Evolutionary conservation across 1,140 invertebrate genomes (phyloP), one percentile per base, ranked within the genome.

Genomic region (Drosophila arawakana): DNA sequence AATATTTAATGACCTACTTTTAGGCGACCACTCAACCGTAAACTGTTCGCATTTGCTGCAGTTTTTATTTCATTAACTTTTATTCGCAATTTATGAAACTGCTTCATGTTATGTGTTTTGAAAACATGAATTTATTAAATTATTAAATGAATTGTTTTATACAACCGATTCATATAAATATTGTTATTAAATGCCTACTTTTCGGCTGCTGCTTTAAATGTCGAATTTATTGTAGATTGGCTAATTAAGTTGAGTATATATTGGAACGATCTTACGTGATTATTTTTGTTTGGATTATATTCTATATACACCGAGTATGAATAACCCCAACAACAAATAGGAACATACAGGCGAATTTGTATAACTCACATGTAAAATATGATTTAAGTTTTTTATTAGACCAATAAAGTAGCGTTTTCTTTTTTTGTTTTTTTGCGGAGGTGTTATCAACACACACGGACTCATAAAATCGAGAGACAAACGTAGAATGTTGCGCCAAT

Each of bases 401-500:
- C 11, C 52, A 71, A 57, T 71, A 43, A 71, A 71, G 15, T 18
- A 15, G 47, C 49, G 3, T 30, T 30, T 30, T 15, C 15, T 15
- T 30, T 30, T 30, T 30, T 30, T 30, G 6, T 30, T 65, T 30
- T 67, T 47, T 49, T 66, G 44, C 39, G 68, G 50, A 50, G 61
- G 54, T 67, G 52, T 58, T 44, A 15, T 43, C 46, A 44, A 18
- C 30, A 47, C 35, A 30, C 25, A 46, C 55, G 55, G 37, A 46
- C 61, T 34, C 35, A 54, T 55, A 65, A 71, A 79, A 76, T 63
- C 49, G n/a, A 44, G 2, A 41, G 55, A 68, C 80, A 37, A 62
- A 52, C 60, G 46, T 15, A 13, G 25, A 55, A 65, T 65, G 50
- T 65, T 65, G 79, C 77, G 79, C 73, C 79, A 75, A 78, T 81